Percentiles rank a stretch among this genome's conserved stretches.
Evolutionary conservation across 2,113 vertebrate genomes (phyloP).

Genomic region (Chascanopsetta lugubris): DNA sequence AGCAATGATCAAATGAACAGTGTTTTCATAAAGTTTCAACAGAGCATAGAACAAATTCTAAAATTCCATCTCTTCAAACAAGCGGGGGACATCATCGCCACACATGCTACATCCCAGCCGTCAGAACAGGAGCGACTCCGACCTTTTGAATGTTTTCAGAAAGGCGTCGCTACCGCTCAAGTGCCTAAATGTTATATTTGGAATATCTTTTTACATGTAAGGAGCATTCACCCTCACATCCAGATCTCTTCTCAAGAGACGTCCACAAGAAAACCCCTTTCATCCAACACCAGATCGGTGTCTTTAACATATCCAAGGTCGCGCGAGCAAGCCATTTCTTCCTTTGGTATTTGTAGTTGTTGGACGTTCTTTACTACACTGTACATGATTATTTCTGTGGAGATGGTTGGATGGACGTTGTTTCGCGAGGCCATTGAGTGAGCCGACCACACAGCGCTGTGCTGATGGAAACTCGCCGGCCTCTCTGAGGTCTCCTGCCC

Average conservation of each 20-base stretch:
- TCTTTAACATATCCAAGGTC: constrained; percentile 66
- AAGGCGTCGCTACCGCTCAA: constrained; percentile 41
- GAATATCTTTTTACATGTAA: constrained; percentile 46
- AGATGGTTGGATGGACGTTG: constrained; percentile 69
- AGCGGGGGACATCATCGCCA: constrained; percentile 19
- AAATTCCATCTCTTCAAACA: constrained; percentile 22
- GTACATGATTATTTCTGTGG: constrained; percentile 58
- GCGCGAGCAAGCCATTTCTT: constrained; percentile 51
- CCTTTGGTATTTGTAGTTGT: constrained; percentile 75
- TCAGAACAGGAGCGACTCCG: constrained; percentile 26
- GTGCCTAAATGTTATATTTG: constrained; percentile 49
- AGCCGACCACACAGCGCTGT: constrained; percentile 62
- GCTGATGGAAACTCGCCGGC: constrained; percentile 75
- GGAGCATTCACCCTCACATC: constrained; percentile 12
- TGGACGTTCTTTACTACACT: constrained; percentile 63
- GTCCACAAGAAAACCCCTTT: constrained; percentile 46
- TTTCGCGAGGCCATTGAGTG: constrained; percentile 63
- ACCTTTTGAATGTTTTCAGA: constrained; percentile 22
- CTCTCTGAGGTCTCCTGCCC: constrained; percentile 74
- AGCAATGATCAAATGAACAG: constrained; percentile 39
- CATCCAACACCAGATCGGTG: constrained; percentile 62
- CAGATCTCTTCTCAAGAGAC: constrained; percentile 63
- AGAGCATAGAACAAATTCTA: constrained; percentile 22
- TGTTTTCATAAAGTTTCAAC: constrained; percentile 31
- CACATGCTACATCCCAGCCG: constrained; percentile 29